These are phyloP conservation scores for Silurus glanis DNA, from an alignment of 2,113 vertebrate species.

Conservation along the genomic window DNA sequence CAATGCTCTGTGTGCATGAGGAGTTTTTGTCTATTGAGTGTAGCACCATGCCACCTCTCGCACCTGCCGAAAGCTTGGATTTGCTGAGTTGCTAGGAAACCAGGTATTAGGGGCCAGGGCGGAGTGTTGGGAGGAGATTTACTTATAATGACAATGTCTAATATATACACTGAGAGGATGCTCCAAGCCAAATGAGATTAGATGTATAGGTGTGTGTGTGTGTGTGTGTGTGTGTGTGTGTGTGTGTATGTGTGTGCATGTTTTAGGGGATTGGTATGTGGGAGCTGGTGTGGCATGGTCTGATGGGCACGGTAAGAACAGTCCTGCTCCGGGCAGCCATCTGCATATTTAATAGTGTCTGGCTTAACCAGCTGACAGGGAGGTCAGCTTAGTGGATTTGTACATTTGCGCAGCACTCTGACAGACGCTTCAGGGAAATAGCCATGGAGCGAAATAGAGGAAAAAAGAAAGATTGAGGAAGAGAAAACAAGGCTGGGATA, in stretches of 20 bases:
- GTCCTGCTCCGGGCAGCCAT: constrained; percentile 49
- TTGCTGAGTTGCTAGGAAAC: constrained; percentile 61
- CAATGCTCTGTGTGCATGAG: constrained; percentile 45
- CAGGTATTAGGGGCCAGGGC: constrained; percentile 53
- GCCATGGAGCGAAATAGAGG: constrained; percentile 33
- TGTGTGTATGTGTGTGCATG: constrained; percentile 30
- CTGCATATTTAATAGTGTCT: constrained; percentile 63
- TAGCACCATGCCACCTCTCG: constrained; percentile 39
- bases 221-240: constrained; percentile 33
- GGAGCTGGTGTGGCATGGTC: constrained; percentile 6
- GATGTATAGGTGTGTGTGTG: constrained; percentile 19
- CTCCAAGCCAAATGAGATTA: constrained; percentile 42
- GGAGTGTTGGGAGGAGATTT: constrained; percentile 52
- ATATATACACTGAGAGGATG: constrained; percentile 46
- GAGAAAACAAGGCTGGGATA: background rate
- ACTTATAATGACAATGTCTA: constrained; percentile 45
- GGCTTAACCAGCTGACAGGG: constrained; percentile 55
- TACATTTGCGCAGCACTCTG: constrained; percentile 49
- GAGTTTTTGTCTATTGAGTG: constrained; percentile 45
- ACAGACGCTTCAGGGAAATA: constrained; percentile 54
- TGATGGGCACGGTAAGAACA: constrained; percentile 31
- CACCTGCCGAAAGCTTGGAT: constrained; percentile 56
- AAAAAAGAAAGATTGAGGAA: constrained; percentile 2
- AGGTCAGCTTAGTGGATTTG: constrained; percentile 60
- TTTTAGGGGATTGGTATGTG: constrained; percentile 21